Percentiles rank a stretch among this genome's conserved stretches.
phyloP scores from a whole-genome alignment of 2,888 invertebrate species.

The Watsonalla binaria region DNA sequence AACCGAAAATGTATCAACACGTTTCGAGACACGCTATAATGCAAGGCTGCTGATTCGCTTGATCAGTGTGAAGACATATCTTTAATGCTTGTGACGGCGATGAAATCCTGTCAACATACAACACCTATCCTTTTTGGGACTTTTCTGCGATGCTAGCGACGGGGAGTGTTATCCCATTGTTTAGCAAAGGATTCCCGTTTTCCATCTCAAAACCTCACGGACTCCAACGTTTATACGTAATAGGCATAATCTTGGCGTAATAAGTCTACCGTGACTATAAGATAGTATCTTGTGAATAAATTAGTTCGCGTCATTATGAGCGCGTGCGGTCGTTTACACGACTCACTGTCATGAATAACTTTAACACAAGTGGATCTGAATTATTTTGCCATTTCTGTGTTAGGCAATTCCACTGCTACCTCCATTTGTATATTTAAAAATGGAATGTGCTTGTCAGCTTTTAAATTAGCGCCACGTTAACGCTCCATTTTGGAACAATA shows the following conservation, averaged over 20 bases:
- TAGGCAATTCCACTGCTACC: not conserved
- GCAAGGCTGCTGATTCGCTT: too few relatives aligned
- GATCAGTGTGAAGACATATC: too few relatives aligned
- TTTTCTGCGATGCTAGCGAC: too few relatives aligned
- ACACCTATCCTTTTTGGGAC: too few relatives aligned
- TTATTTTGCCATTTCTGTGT: not conserved
- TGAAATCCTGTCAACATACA: too few relatives aligned
- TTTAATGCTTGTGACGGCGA: too few relatives aligned
- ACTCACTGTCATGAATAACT: constrained; percentile 9
- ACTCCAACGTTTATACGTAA: constrained; percentile 12
- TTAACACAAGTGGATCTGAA: not conserved
- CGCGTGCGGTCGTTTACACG: constrained; percentile 25
- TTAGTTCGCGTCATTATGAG: constrained; percentile 46
- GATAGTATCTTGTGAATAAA: constrained; percentile 58
- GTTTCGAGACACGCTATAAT: too few relatives aligned
- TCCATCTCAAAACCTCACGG: too few relatives aligned
- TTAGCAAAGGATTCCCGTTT: too few relatives aligned
- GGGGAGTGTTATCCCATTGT: too few relatives aligned
- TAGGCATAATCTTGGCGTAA: constrained; percentile 38
- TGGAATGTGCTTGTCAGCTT: not conserved
- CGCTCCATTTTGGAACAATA: not conserved
- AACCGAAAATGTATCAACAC: too few relatives aligned
- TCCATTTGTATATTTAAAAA: not conserved
- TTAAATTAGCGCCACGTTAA: not conserved
- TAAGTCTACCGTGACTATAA: constrained; percentile 15